Evolutionary conservation across 2,888 invertebrate genomes (phyloP).

Genomic region (Oligia latruncula): DNA sequence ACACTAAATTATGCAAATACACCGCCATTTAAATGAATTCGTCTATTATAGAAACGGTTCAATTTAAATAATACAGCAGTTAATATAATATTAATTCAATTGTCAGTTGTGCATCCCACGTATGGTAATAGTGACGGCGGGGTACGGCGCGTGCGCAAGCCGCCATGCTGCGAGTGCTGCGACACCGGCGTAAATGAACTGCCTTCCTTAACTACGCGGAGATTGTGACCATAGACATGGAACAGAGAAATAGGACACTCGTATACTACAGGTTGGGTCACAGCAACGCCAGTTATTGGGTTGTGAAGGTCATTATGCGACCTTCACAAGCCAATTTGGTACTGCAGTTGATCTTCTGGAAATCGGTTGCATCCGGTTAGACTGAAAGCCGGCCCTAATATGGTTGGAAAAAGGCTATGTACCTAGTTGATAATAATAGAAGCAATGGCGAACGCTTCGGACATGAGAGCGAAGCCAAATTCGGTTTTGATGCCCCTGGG

Average conservation of each 20-base stretch:
- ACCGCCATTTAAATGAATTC: slow-evolving; percentile 56
- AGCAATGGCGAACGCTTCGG: background rate
- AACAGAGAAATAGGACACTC: slow-evolving; percentile 9
- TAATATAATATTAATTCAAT: slow-evolving; percentile 77
- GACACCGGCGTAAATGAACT: slow-evolving; percentile 64
- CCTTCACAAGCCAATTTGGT: too few relatives aligned
- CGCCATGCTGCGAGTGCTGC: slow-evolving; percentile 72
- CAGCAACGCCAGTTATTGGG: background rate
- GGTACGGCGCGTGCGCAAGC: slow-evolving; percentile 66
- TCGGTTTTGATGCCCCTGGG: background rate
- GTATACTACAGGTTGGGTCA: background rate
- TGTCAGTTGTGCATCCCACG: slow-evolving; percentile 77
- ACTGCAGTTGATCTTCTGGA: background rate
- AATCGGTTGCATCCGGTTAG: background rate
- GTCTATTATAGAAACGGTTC: slow-evolving; percentile 55
- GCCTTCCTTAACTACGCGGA: slow-evolving; percentile 57
- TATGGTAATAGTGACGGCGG: slow-evolving; percentile 77
- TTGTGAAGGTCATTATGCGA: background rate
- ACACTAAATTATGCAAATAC: slow-evolving; percentile 50
- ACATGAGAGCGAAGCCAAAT: background rate
- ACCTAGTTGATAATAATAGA: background rate
- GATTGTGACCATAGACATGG: slow-evolving; percentile 41
- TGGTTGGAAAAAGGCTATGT: too few relatives aligned
- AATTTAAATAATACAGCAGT: slow-evolving; percentile 65
- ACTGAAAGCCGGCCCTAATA: background rate